Conservation (phyloP, 2,797 vertebrate genomes). For the Tenualosa ilisha region DNA sequence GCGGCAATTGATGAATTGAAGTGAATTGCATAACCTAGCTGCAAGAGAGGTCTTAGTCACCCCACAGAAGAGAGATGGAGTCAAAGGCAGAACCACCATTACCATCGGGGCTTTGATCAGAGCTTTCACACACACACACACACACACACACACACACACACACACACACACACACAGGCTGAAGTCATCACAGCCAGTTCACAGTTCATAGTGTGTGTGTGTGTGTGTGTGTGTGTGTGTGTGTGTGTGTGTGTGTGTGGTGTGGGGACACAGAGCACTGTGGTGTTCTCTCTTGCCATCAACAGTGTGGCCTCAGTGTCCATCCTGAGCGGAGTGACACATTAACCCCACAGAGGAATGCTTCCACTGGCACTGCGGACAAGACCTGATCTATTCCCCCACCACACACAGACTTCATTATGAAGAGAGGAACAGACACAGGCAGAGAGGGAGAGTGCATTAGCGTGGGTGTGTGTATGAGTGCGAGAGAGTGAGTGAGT, state of each 20-base stretch:
- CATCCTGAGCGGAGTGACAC: not conserved
- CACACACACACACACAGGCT: not conserved
- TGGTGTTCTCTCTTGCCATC: not conserved
- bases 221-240: not conserved
- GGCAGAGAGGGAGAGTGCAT: not conserved
- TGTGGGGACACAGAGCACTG: not conserved
- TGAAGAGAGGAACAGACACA: not conserved
- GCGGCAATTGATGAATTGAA: slow-evolving; percentile 15
- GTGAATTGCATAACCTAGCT: slow-evolving; percentile 1
- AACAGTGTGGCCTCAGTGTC: slow-evolving; percentile 19
- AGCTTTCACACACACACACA: not conserved
- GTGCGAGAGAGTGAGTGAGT: not conserved
- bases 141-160: slow-evolving; percentile 1
- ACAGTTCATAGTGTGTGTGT: not conserved
- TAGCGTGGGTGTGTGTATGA: not conserved
- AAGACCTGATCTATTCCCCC: slow-evolving; percentile 10
- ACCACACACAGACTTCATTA: slow-evolving; percentile 18
- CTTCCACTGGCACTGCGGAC: slow-evolving; percentile 6
- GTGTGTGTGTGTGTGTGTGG: too few relatives aligned
- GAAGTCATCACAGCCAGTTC: too few relatives aligned
- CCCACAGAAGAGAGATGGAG: not conserved
- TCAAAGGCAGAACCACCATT: not conserved
- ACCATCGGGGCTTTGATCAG: not conserved
- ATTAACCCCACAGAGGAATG: slow-evolving; percentile 11
- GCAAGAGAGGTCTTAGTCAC: slow-evolving; percentile 13